Base-by-base conservation (phyloP, 2,113 vertebrate genomes). In the Equus quagga region DNA sequence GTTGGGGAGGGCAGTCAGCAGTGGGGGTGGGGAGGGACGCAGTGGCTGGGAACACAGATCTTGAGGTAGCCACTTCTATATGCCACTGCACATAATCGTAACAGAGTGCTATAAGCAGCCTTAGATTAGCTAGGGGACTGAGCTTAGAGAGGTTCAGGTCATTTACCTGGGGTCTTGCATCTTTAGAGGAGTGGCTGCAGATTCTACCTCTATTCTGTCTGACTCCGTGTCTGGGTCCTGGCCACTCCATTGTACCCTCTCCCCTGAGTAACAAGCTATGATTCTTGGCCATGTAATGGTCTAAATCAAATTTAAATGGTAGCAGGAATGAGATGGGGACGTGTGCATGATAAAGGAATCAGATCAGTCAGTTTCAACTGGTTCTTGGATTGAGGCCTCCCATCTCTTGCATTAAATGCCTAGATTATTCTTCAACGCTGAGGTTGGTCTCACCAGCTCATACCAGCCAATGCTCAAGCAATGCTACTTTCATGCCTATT, bases 161-260 rank as follows among this genome's bases (percentile, higher is more conserved):
- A 1, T 28, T 84, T 11, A 36, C 28, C 26, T 2, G 44, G 41
- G 10, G 33, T 9, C 1, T 58, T 2, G 0, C 11, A 6, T 18
- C 46, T 49, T 1, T 9, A 1, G 44, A 33, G 18, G 4, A 4
- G 13, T 11, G 36, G 75, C 54, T 6, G 6, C 14, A 11, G 60
- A 24, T 65, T 51, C 44, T 54, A 14, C 0, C 46, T 19, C 17
- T 2, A 0, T 21, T 67, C 62, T 76, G 21, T 41, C 54, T 21
- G 21, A 51, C 28, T 64, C 24, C 26, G 4, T 67, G 41, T 17
- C 72, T 21, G 2, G 6, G 3, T 65, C 17, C 31, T 88, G 24
- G 13, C 2, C 41, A 12, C 51, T 60, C 33, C 26, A 10, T 8
- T 69, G 78, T 41, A 3, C 21, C 73, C 5, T 19, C 17, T 73